Evolutionary conservation across 1,140 invertebrate genomes (phyloP).

Genomic region (Megalonaias nervosa): DNA sequence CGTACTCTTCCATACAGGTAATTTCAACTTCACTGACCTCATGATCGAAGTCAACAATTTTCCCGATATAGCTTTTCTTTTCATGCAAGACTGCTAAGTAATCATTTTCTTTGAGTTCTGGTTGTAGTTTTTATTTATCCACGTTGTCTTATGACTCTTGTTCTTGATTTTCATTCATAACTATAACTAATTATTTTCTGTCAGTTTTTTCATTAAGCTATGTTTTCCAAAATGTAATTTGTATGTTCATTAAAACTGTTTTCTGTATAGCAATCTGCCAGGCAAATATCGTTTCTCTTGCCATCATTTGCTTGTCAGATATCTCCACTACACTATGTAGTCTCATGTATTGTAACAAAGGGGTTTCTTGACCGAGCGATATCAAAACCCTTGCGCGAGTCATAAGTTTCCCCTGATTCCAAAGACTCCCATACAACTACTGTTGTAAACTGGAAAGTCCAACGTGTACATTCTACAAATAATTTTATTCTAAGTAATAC

Average conservation of each 20-base stretch:
- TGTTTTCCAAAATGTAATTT: slow-evolving; percentile 6
- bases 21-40: slow-evolving; percentile 17
- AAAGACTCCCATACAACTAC: too few species aligned
- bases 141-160: not conserved
- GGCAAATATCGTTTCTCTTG: slow-evolving; percentile 15
- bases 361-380: too few species aligned
- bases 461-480: too few species aligned
- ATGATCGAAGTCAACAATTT: slow-evolving; percentile 10
- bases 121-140: not conserved
- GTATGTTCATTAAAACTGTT: slow-evolving; percentile 12
- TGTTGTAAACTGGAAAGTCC: too few species aligned
- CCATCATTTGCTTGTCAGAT: not conserved
- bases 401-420: too few species aligned
- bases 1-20: slow-evolving; percentile 17
- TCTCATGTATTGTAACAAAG: too few species aligned
- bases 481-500: too few species aligned
- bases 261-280: slow-evolving; percentile 12
- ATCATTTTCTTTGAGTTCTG: slow-evolving; percentile 1
- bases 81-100: slow-evolving; percentile 11
- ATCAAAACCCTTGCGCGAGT: too few species aligned
- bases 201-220: not conserved
- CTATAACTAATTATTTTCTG: not conserved
- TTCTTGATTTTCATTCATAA: too few species aligned
- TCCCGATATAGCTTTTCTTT: slow-evolving; percentile 10
- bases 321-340: slow-evolving; percentile 20